Base-by-base conservation (phyloP, 2,113 vertebrate species). In the Oryzias curvinotus region DNA sequence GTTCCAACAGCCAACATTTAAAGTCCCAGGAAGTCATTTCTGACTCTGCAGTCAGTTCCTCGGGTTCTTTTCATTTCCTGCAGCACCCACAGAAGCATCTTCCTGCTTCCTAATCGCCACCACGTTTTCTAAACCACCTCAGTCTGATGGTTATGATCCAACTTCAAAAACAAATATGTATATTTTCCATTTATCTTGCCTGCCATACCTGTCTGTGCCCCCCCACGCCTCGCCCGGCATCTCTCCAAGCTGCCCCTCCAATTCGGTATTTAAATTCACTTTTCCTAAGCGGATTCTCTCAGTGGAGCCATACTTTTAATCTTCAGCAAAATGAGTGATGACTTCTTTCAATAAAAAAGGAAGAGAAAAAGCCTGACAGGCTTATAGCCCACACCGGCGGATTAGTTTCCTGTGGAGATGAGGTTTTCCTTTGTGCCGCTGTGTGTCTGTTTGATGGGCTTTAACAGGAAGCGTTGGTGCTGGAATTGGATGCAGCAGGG, bases 261-360 rank as follows among this genome's bases (percentile, higher is more conserved):
- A 90, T 71, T 85, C 73, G 58, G 93, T 92, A 97, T 98, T 96
- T 95, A 96, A 96, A 98, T 98, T 95, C 94, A 93, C 78, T 94
- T 95, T 95, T 94, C 94, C 93, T 96, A 96, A 97, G 95, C 96
- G 95, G 95, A 96, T 98, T 98, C 96, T 96, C 95, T 97, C 95
- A 97, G 97, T 98, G 97, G 96, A 97, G 95, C 94, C 94, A 93
- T 96, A 95, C 95, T 96, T 98, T 97, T 98, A 98, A 97, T 98
- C 96, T 97, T 95, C 93, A 92, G 93, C 91, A 91, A 96, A 98
- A 97, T 97, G 96, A 98, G 94, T 98, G 96, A 98, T 98, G 96
- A 97, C 96, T 98, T 97, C 95, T 96, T 97, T 96, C 93, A 98
- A 85, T 57, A 63, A 51, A 44, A 23, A 51, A 50, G 57, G 36